phyloP scores from a whole-genome alignment of 2,797 vertebrate genomes.

The Lutjanus argentimaculatus region DNA sequence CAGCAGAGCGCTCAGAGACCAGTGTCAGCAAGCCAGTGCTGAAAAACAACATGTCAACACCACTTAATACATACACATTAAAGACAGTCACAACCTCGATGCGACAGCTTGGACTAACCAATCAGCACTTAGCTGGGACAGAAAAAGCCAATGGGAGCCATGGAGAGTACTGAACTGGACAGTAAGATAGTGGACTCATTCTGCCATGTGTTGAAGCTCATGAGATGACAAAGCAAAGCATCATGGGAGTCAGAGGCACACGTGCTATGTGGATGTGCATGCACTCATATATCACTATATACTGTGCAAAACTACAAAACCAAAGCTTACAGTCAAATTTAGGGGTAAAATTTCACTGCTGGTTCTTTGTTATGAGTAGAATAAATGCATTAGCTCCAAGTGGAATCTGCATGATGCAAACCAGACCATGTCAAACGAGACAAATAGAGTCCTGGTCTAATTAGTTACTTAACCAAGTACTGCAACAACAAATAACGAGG shows the following conservation, averaged over 20 bases:
- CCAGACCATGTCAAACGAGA: not conserved
- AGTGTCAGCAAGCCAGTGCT: conserved; percentile 68
- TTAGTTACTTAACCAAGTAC: not conserved
- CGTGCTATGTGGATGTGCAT: not conserved
- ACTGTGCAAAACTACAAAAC: not conserved
- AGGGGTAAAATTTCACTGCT: not conserved
- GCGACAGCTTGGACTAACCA: conserved; percentile 51
- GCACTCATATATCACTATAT: too few relatives aligned
- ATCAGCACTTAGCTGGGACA: conserved; percentile 32
- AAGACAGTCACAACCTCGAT: conserved; percentile 36
- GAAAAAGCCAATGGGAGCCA: conserved; percentile 22
- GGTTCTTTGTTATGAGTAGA: not conserved
- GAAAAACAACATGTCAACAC: conserved; percentile 81
- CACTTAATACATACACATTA: conserved; percentile 71
- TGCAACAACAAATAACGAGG: too few relatives aligned
- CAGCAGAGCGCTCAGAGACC: conserved; percentile 61
- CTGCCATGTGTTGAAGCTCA: conserved; percentile 51
- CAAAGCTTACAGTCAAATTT: not conserved
- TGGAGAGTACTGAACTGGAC: conserved; percentile 38
- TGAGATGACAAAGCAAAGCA: conserved; percentile 44
- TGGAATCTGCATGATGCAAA: too few relatives aligned
- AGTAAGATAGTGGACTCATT: conserved; percentile 47
- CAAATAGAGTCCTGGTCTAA: not conserved
- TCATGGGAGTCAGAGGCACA: conserved; percentile 23
- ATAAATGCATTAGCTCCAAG: too few relatives aligned